phyloP scores from a whole-genome alignment of 2,888 invertebrate genomes.

The Nomada goodeniana region DNA sequence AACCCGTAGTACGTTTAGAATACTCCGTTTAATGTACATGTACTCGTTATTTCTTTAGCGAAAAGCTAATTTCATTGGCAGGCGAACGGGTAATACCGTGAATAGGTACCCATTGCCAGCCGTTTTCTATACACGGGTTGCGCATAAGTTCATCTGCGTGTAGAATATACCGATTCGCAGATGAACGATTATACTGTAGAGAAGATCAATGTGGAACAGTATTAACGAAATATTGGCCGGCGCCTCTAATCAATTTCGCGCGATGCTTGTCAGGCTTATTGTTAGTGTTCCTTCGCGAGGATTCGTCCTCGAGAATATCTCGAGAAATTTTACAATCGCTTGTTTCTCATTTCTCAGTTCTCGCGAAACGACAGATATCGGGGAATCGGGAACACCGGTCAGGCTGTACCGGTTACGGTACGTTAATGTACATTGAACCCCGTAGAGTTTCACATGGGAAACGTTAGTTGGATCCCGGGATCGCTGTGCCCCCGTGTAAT shows the following conservation, averaged over 20 bases:
- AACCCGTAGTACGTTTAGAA: constrained; percentile 24
- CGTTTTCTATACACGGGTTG: background rate
- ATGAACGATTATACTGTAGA: constrained; percentile 63
- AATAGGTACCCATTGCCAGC: constrained; percentile 34
- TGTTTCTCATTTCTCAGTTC: too few relatives aligned
- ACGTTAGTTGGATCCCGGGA: constrained; percentile 3
- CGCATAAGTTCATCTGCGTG: background rate
- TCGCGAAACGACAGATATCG: too few relatives aligned
- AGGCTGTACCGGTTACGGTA: too few relatives aligned
- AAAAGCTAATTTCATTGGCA: background rate
- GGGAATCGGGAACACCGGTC: too few relatives aligned
- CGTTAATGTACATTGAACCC: background rate
- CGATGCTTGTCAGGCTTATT: background rate
- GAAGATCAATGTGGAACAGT: constrained; percentile 65
- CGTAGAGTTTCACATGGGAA: constrained; percentile 40
- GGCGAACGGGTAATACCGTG: constrained; percentile 38
- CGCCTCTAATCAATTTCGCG: background rate
- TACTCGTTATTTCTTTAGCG: background rate
- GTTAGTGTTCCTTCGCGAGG: too few relatives aligned
- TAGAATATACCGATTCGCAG: background rate
- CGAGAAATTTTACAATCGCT: too few relatives aligned
- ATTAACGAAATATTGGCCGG: constrained; percentile 28
- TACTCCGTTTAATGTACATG: background rate
- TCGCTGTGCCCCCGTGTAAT: constrained; percentile 27
- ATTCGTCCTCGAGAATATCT: too few relatives aligned